Conservation (phyloP, 2,888 invertebrate genomes). For the Nipponacmea schrenckii region DNA sequence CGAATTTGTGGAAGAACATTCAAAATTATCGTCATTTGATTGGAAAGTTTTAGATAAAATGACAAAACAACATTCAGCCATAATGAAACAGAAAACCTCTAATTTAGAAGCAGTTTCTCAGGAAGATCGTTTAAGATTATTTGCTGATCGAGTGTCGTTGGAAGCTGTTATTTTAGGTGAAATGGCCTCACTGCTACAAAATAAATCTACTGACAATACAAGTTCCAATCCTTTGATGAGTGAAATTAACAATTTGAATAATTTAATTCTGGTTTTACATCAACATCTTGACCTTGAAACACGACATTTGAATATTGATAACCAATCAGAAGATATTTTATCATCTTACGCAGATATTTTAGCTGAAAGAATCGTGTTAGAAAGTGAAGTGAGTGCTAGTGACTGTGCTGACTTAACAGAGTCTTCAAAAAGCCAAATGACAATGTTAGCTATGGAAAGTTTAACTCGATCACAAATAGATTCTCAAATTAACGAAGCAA, state of each 20-base stretch:
- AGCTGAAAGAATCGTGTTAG: constrained; percentile 73
- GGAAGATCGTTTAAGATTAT: constrained; percentile 29
- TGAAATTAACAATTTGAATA: constrained; percentile 52
- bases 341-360: constrained; percentile 82
- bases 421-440: constrained; percentile 40
- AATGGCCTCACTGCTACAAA: constrained; percentile 53
- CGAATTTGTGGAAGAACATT: constrained; percentile 48
- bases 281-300: constrained; percentile 42
- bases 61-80: constrained; percentile 39
- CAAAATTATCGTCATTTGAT: constrained; percentile 48
- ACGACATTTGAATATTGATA: constrained; percentile 46
- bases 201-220: constrained; percentile 42
- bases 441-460: constrained; percentile 53
- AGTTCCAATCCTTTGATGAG: constrained; percentile 45
- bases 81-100: constrained; percentile 25
- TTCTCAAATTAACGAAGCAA: constrained; percentile 43
- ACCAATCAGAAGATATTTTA: constrained; percentile 60
- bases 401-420: constrained; percentile 42
- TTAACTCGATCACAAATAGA: constrained; percentile 56
- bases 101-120: constrained; percentile 33
- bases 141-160: constrained; percentile 57
- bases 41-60: constrained; percentile 53
- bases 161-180: constrained; percentile 58
- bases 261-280: constrained; percentile 31
- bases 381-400: constrained; percentile 53